Base-by-base conservation (phyloP, 64 coral and sea anemone genomes). In the Catalaphyllia jardinei region DNA sequence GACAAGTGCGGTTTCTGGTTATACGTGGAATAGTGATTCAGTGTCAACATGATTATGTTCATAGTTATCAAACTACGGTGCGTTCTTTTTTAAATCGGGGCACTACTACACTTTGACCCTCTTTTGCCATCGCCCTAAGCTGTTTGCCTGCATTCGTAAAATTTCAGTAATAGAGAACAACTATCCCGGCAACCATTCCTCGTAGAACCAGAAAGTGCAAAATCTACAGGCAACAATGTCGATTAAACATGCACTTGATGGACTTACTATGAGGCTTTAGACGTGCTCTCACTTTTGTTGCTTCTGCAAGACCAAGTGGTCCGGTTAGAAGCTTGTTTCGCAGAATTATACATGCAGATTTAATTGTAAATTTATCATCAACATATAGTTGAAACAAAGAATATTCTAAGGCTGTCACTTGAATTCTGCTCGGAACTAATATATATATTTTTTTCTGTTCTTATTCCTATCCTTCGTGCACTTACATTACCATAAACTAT, bases 231-330 rank as follows among this genome's bases (percentile, higher is more conserved):
- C 22, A 24, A 27, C 24, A 25, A 69, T 10, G 9, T 24, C 10
- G 65, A 27, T 69, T 24, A 69, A 71, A 85, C 17, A 67, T 35
- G 10, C 33, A 51, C 2, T 85, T 33, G 65, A 27, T 69, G n/a
- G 35, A 85, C 81, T 85, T 85, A 85, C 81, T 67, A 85, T 85
- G 81, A 71, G 81, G 22, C 81, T 39, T 50, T 46, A 42, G 35
- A 15, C 22, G 61, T 15, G 69, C 19, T 71, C 81, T 85, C 13
- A 50, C 35, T 71, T 85, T 85, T 49, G 62, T 42, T 69, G 81
- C 60, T 51, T 85, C 81, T 85, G 81, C 38, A 85, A 85, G 4
- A 85, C 33, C 30, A 65, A 83, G 54, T 57, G 31, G 31, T 27
- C 61, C 31, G 29, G 42, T 31, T 69, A 69, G 65, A 69, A 69